A percentile compares a stretch with the other conserved stretches of the same genome.
Evolutionary conservation across 2,797 vertebrate genomes (phyloP).

Genomic region (Jordanella pulchra): DNA sequence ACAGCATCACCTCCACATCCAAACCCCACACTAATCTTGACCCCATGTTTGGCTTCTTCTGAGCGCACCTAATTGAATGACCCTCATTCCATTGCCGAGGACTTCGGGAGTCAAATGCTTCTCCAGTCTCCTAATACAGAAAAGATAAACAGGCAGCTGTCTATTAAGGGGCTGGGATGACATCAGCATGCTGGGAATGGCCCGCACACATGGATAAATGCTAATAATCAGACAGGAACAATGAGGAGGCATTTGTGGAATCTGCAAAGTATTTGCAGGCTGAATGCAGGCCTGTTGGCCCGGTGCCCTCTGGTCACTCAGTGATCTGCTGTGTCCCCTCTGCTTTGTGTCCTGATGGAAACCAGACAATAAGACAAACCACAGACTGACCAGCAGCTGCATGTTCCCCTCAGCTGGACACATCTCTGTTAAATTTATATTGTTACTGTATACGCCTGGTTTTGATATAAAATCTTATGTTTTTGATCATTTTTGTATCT

Average conservation of each 20-base stretch:
- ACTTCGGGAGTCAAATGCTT: conserved; percentile 57
- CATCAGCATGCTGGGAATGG: conserved; percentile 55
- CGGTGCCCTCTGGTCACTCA: conserved; percentile 48
- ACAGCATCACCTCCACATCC: conserved; percentile 34
- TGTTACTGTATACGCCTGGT: neutral
- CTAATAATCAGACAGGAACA: conserved; percentile 63
- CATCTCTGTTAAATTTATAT: conserved; percentile 25
- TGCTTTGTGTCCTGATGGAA: conserved; percentile 69
- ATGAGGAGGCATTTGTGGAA: conserved; percentile 74
- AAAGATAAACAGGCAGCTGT: conserved; percentile 56
- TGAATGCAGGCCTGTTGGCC: conserved; percentile 62
- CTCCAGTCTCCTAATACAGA: conserved; percentile 35
- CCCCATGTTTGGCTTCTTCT: conserved; percentile 64
- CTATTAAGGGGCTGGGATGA: conserved; percentile 51
- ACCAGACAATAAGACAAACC: conserved; percentile 68
- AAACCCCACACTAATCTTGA: conserved; percentile 41
- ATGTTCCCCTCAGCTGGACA: conserved; percentile 13
- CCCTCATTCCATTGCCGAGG: conserved; percentile 39
- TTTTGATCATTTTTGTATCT: neutral
- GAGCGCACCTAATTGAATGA: conserved; percentile 58
- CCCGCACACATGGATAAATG: conserved; percentile 65
- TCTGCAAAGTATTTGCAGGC: conserved; percentile 67
- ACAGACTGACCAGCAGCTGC: conserved; percentile 67
- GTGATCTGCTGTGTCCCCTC: conserved; percentile 38
- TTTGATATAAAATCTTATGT: neutral